Evolutionary conservation across 2,113 vertebrate species (phyloP).

Genomic region (Colossoma macropomum): DNA sequence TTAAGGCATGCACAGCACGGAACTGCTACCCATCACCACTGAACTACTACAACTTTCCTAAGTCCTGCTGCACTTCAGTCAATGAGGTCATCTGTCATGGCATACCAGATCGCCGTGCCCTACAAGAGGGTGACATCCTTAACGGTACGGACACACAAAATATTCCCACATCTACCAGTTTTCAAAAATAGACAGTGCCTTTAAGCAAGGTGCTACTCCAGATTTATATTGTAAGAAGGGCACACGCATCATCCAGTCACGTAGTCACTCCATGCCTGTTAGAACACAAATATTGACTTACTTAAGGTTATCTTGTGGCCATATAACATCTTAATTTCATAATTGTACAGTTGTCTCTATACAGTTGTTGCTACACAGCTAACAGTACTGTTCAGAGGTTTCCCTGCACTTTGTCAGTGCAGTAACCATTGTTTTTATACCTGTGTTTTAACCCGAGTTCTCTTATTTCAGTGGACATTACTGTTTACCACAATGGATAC

Average conservation of each 20-base stretch:
- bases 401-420: background rate
- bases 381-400: background rate
- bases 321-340: background rate
- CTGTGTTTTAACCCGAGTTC: background rate
- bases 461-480: slow-evolving; percentile 91
- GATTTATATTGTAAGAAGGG: background rate
- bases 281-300: background rate
- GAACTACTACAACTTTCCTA: slow-evolving; percentile 99
- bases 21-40: slow-evolving; percentile 98
- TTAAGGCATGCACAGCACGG: slow-evolving; percentile 92
- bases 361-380: background rate
- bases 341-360: background rate
- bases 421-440: background rate
- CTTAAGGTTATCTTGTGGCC: background rate
- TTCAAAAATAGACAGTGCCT: background rate
- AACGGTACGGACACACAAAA: slow-evolving; percentile 81
- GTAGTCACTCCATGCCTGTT: background rate
- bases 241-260: background rate
- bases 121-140: slow-evolving; percentile 96
- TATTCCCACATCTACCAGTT: background rate
- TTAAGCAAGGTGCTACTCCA: slow-evolving; percentile 7
- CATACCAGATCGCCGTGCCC: slow-evolving; percentile 91
- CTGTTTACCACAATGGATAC: slow-evolving; percentile 95
- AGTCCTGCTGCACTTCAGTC: slow-evolving; percentile 98
- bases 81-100: slow-evolving; percentile 99